Evolutionary conservation across 2,888 invertebrate species (phyloP), one percentile per base, ranked within the genome.

Genomic region (Ennomos quercinarius): DNA sequence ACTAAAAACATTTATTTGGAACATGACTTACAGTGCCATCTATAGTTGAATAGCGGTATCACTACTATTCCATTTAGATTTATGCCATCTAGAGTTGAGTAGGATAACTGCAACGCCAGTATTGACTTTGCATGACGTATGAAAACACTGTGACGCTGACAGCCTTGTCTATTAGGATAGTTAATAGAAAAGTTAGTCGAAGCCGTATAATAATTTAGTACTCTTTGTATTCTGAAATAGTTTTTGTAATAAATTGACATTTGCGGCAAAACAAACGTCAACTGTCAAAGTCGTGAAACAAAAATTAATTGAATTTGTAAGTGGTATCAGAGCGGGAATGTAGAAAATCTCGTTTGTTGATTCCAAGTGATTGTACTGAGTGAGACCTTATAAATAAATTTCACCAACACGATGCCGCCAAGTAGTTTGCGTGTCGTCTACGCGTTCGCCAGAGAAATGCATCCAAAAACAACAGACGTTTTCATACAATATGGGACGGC

Each of bases 401-500:
- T 84, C 83, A 78, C 81, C 72, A 80, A 74, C 84, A 91, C 74
- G 83, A 92, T 92, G 92, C 92, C 92, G 78, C 91, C 93, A 82
- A 93, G 93, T 87, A 93, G 93, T 85, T 86, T 93, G 84, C 93
- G 94, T 87, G 94, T 95, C 66, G 94, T 95, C 73, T 96, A 96
- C 93, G 96, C 96, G 80, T 96, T 96, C 92, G 95, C 96, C 61
- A 94, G 95, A 89, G 95, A 95, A 93, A 95, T 96, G 95, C 95
- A 96, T 83, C 95, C 95, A 34, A 96, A 95, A 88, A 95, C 93
- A 44, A 87, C 93, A 54, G 94, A 94, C 74, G 93, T 93, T 68
- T 93, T 93, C 78, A 95, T 97, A 73, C 94, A 96, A 86, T 97
- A 97, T 92, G 97, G 97, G 72, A 97, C 97, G 62, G 96, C 97